Conservation (phyloP, 2,113 vertebrate genomes). For the Spermophilus dauricus region DNA sequence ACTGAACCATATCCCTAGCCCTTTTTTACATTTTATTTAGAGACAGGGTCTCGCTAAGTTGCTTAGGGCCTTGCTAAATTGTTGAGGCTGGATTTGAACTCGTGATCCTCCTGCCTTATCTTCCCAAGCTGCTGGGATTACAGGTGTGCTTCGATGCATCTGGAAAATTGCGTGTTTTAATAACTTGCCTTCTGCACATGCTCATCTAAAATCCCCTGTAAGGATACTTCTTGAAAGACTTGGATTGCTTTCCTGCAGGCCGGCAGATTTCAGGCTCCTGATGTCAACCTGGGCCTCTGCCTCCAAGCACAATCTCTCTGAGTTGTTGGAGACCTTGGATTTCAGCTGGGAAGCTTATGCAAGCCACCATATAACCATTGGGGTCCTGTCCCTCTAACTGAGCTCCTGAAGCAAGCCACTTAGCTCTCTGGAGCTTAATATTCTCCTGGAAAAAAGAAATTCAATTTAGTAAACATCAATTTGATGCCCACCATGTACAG, state of each 20-base stretch:
- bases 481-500: not conserved
- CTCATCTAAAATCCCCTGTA: not conserved
- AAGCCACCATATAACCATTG: not conserved
- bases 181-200: not conserved
- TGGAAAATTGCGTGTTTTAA: not conserved
- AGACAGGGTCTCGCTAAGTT: too few relatives aligned
- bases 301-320: not conserved
- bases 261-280: not conserved
- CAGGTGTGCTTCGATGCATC: too few relatives aligned
- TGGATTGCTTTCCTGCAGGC: not conserved
- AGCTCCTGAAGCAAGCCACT: not conserved
- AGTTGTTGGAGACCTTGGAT: not conserved
- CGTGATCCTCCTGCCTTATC: too few relatives aligned
- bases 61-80: too few relatives aligned
- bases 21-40: too few relatives aligned
- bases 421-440: not conserved
- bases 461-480: not conserved
- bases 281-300: not conserved
- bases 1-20: too few relatives aligned
- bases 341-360: not conserved
- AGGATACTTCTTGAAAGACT: not conserved
- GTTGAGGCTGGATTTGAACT: too few relatives aligned
- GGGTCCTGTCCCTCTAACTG: not conserved
- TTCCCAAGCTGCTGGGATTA: too few relatives aligned
- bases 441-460: constrained; percentile 13